phyloP scores from a whole-genome alignment of 2,888 invertebrate species.

The Acleris emargana region DNA sequence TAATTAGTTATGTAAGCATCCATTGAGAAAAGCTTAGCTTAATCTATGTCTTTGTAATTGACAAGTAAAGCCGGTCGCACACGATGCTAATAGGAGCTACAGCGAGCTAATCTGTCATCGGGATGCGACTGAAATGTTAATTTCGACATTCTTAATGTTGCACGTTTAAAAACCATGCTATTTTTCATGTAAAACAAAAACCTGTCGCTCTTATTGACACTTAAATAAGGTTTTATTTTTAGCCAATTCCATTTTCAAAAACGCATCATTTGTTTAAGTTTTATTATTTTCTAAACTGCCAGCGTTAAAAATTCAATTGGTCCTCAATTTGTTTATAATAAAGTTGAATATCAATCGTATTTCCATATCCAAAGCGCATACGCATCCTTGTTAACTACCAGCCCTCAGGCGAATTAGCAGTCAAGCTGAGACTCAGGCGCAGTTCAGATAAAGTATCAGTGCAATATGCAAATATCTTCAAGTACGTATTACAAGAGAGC shows the following conservation, averaged over 20 bases:
- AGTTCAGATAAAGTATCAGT: slow-evolving; percentile 57
- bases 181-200: not conserved
- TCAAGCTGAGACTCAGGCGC: slow-evolving; percentile 53
- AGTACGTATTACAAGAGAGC: slow-evolving; percentile 47
- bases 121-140: slow-evolving; percentile 42
- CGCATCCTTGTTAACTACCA: slow-evolving; percentile 17
- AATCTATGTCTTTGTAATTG: slow-evolving; percentile 6
- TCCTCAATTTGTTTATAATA: not conserved
- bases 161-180: slow-evolving; percentile 20
- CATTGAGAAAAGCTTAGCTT: not conserved
- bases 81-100: slow-evolving; percentile 40
- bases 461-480: slow-evolving; percentile 58
- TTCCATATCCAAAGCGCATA: not conserved
- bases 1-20: no score
- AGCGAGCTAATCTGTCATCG: slow-evolving; percentile 42
- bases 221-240: not conserved
- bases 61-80: slow-evolving; percentile 19
- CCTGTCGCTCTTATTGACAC: not conserved
- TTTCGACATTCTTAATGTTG: slow-evolving; percentile 35
- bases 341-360: not conserved
- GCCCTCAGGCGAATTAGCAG: slow-evolving; percentile 58
- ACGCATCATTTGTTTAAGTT: slow-evolving; percentile 3
- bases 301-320: not conserved
- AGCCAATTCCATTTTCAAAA: not conserved
- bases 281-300: not conserved